Evolutionary conservation across 2,888 invertebrate genomes (phyloP).

Genomic region (Orthosia cruda): DNA sequence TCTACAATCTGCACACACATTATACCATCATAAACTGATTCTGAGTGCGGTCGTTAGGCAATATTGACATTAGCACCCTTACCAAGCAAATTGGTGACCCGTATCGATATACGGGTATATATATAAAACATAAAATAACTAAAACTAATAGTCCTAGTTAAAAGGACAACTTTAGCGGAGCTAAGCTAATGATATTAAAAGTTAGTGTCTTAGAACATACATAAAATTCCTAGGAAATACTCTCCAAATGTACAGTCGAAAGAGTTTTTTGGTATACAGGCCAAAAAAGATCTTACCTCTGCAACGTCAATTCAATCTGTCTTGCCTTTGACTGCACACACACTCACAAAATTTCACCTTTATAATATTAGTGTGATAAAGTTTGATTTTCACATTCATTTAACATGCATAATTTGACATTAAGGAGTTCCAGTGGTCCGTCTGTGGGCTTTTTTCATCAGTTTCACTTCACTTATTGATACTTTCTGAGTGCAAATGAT

Average conservation of each 20-base stretch:
- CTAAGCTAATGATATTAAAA: constrained; percentile 13
- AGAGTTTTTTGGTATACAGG: neutral
- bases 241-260: neutral
- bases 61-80: constrained; percentile 33
- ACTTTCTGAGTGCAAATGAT: too few species aligned
- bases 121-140: constrained; percentile 9
- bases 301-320: neutral
- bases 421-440: too few species aligned
- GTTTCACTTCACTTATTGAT: too few species aligned
- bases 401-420: too few species aligned
- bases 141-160: neutral
- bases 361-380: too few species aligned
- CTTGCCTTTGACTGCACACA: neutral
- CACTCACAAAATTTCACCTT: too few species aligned
- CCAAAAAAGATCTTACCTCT: neutral
- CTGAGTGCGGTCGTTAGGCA: constrained; percentile 13
- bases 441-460: too few species aligned
- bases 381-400: too few species aligned
- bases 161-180: neutral
- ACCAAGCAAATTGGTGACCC: constrained; percentile 13
- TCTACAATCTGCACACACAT: constrained; percentile 19
- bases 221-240: neutral
- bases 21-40: constrained; percentile 12
- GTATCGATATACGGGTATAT: too few species aligned
- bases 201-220: neutral